These are phyloP conservation scores for Trissoscelio sp. DNA, from an alignment of 2,888 invertebrate species.

Conservation along the genomic window DNA sequence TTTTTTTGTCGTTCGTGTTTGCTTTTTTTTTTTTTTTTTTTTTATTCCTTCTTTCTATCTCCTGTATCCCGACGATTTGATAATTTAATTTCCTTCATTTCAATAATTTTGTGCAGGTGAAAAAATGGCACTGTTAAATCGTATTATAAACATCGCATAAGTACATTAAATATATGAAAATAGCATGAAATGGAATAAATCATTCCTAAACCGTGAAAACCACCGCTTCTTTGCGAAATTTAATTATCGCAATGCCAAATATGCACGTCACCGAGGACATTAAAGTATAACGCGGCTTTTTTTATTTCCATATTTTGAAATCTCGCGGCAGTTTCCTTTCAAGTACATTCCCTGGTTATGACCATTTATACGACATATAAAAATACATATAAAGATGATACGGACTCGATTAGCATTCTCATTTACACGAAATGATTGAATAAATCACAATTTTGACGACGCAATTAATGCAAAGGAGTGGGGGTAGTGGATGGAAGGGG, in stretches of 20 bases:
- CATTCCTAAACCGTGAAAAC: background rate
- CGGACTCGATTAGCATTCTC: constrained; percentile 58
- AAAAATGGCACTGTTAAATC: no score
- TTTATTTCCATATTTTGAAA: constrained; percentile 57
- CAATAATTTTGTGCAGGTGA: no score
- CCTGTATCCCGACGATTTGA: no score
- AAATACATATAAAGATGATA: constrained; percentile 55
- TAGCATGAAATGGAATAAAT: background rate
- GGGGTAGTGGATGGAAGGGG: background rate
- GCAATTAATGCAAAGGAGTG: constrained; percentile 41
- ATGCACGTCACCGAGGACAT: constrained; percentile 15
- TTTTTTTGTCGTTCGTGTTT: no score
- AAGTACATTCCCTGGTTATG: constrained; percentile 50
- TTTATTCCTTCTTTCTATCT: no score
- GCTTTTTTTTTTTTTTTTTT: no score
- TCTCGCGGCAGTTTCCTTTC: constrained; percentile 53
- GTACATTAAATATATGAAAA: background rate
- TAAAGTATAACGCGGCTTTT: constrained; percentile 24
- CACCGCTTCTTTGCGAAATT: constrained; percentile 28
- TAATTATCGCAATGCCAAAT: constrained; percentile 19
- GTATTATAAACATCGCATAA: background rate
- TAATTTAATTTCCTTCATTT: no score
- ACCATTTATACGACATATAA: constrained; percentile 70
- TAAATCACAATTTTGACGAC: constrained; percentile 57
- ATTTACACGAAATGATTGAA: constrained; percentile 64